Base-by-base conservation (phyloP, 2,888 invertebrate genomes). In the Andrena flavipes region DNA sequence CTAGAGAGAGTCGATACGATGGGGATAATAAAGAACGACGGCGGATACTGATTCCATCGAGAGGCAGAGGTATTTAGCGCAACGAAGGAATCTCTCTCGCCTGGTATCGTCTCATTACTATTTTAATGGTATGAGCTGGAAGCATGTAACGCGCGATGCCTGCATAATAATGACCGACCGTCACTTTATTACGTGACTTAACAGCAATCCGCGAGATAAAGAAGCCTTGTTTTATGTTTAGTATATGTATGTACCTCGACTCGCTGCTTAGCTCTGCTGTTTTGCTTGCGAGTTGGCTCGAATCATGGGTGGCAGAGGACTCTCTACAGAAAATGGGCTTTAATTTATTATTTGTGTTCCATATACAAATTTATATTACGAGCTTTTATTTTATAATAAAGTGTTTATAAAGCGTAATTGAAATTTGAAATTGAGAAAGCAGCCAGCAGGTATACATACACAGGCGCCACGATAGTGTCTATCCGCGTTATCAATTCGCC, bases 121-220 rank as follows among this genome's bases (percentile, higher is more conserved):
- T 82, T 85, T 85, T 80, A 77, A 84, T 80, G 67, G 75, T 67
- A 80, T 56, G 77, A 82, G 79, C 48, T 80, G 80, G 75, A 80
- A 76, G 79, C 59, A 60, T 74, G 82, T 77, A 80, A 76, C 64
- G 74, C 77, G 86, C 80, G 83, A 83, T 85, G 68, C 62, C 78
- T 79, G 81, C 85, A 85, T 85, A 85, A 83, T 83, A 83, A 86
- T 62, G 69, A 74, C n/a, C 59, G 67, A 42, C 60, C 79, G 70
- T 82, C 84, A 56, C 76, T 85, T 86, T 76, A 85, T 85, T 86
- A 72, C 79, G 59, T 72, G 83, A 82, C 72, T 80, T 70, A 74
- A 82, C 76, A 80, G 79, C 82, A 82, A 80, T 81, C 81, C 29
- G 26, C 42, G 16, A 63, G 71, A 73, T 73, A 56, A 74, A 72